phyloP scores from a whole-genome alignment of 1,140 invertebrate species.

The Araneus ventricosus region DNA sequence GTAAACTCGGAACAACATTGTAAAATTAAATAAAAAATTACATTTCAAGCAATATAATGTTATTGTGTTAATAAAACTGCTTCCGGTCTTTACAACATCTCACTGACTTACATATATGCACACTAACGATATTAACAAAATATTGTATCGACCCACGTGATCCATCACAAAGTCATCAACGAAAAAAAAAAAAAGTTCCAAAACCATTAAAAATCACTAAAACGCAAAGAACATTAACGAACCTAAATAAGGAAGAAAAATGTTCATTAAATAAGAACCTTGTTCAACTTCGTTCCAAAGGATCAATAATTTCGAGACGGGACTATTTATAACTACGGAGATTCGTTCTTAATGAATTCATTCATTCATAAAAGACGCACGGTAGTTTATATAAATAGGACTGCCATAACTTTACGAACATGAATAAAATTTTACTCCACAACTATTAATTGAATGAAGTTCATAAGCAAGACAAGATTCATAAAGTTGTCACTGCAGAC shows the following conservation, averaged over 20 bases:
- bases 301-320: constrained; percentile 19
- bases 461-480: not conserved
- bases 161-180: not conserved
- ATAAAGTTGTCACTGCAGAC: not conserved
- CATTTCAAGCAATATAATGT: no score
- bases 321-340: not conserved
- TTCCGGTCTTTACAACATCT: no score
- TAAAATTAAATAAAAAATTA: no score
- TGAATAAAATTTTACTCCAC: not conserved
- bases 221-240: not conserved
- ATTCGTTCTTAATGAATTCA: constrained; percentile 6
- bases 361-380: constrained; percentile 4
- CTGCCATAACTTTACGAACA: not conserved
- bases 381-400: not conserved
- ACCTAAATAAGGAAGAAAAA: not conserved
- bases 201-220: not conserved
- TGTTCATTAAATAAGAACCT: not conserved
- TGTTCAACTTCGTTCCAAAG: not conserved
- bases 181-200: not conserved
- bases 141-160: no score
- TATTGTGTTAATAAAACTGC: no score
- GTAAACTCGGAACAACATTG: no score
- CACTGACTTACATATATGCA: no score
- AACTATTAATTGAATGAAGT: not conserved
- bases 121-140: no score